phyloP scores from a whole-genome alignment of 2,888 invertebrate species.

The Microplitis deprimator region DNA sequence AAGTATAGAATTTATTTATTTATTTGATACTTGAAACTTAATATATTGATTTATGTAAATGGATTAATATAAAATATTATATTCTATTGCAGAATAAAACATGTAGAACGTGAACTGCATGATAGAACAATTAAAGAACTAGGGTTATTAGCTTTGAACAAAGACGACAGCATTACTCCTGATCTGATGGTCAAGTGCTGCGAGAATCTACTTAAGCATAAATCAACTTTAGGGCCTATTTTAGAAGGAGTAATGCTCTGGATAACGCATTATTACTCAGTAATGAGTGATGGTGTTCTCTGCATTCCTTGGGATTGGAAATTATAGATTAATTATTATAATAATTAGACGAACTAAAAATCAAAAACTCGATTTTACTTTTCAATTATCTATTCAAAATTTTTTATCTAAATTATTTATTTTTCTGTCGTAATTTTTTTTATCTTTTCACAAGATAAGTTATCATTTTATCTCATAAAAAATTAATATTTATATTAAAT shows the following conservation, averaged over 20 bases:
- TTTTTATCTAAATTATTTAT: neutral
- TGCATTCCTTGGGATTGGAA: slow-evolving; percentile 96
- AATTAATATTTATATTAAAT: neutral
- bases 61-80: neutral
- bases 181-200: slow-evolving; percentile 91
- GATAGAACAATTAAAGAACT: slow-evolving; percentile 79
- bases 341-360: neutral
- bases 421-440: neutral
- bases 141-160: slow-evolving; percentile 81
- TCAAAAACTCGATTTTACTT: neutral
- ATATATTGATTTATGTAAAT: slow-evolving; percentile 27
- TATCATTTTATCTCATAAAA: no score
- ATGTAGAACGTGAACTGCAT: slow-evolving; percentile 83
- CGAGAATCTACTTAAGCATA: slow-evolving; percentile 77
- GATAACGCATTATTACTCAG: slow-evolving; percentile 92
- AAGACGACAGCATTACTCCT: slow-evolving; percentile 93
- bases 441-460: no score
- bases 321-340: slow-evolving; percentile 61
- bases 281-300: slow-evolving; percentile 90
- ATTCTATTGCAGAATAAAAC: slow-evolving; percentile 78
- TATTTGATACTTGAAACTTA: slow-evolving; percentile 16
- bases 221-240: slow-evolving; percentile 70
- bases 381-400: neutral
- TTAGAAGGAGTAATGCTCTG: slow-evolving; percentile 82
- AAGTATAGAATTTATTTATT: slow-evolving; percentile 74